Conservation (phyloP, 2,888 invertebrate species). For the Phanerotoma sp. region DNA sequence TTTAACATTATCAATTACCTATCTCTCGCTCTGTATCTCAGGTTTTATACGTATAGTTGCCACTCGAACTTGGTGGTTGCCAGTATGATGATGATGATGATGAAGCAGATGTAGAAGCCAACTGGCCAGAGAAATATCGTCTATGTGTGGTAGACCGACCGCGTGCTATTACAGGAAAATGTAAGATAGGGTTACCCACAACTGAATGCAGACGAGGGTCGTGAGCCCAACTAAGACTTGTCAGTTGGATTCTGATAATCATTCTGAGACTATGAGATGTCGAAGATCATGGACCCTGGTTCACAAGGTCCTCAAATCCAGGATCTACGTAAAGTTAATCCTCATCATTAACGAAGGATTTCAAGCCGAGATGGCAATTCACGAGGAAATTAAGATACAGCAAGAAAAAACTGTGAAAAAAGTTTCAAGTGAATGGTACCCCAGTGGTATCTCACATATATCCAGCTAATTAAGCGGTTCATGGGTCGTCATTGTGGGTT, state of each 20-base stretch:
- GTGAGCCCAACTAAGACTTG: slow-evolving; percentile 22
- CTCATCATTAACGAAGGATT: slow-evolving; percentile 37
- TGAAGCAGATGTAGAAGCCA: background rate
- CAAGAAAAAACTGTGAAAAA: slow-evolving; percentile 16
- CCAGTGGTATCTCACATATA: too few relatives aligned
- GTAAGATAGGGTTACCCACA: slow-evolving; percentile 21
- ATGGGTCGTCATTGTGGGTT: slow-evolving; percentile 20
- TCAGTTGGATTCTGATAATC: slow-evolving; percentile 37
- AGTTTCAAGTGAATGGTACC: slow-evolving; percentile 4
- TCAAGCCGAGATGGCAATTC: slow-evolving; percentile 1
- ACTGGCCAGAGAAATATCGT: background rate
- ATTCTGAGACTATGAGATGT: slow-evolving; percentile 39
- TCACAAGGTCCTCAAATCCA: slow-evolving; percentile 9
- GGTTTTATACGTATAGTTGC: slow-evolving; percentile 6
- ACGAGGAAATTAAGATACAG: background rate
- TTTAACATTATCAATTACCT: slow-evolving; percentile 55
- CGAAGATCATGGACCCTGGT: slow-evolving; percentile 37
- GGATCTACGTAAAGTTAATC: slow-evolving; percentile 40
- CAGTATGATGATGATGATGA: slow-evolving; percentile 3
- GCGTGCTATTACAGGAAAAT: slow-evolving; percentile 41
- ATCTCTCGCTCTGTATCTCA: slow-evolving; percentile 5
- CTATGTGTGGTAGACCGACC: slow-evolving; percentile 7
- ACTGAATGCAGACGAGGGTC: slow-evolving; percentile 13
- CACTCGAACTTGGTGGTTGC: slow-evolving; percentile 22
- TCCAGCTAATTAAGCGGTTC: slow-evolving; percentile 37